A percentile compares a stretch with the other conserved stretches of the same genome.
Conservation (phyloP, 2,888 invertebrate species). For the Chirona hameri region DNA sequence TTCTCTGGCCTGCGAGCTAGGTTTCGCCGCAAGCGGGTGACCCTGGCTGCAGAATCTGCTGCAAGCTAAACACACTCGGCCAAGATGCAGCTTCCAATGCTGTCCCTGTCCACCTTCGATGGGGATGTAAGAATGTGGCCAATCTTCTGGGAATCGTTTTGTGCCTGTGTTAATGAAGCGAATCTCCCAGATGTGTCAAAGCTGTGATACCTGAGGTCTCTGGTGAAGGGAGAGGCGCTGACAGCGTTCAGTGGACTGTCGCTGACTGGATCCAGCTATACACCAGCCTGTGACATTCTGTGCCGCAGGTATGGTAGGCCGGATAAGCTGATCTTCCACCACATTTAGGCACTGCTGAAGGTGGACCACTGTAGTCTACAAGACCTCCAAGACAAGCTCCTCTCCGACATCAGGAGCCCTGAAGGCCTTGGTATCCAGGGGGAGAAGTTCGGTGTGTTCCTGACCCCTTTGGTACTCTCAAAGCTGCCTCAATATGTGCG, state of each 20-base stretch:
- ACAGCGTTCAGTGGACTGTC: neutral
- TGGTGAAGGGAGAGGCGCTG: neutral
- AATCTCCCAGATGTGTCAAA: neutral
- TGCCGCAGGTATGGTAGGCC: too few species aligned
- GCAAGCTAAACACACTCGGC: too few species aligned
- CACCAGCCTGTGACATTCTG: too few species aligned
- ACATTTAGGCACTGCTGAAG: neutral
- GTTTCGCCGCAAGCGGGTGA: too few species aligned
- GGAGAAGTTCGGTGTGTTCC: neutral
- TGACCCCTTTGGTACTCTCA: neutral
- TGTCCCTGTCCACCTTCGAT: neutral
- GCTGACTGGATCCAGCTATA: neutral
- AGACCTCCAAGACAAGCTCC: neutral
- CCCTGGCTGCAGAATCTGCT: too few species aligned
- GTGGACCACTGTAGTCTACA: neutral
- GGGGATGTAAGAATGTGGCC: neutral
- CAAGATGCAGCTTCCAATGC: too few species aligned
- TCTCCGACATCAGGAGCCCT: neutral
- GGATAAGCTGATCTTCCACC: too few species aligned
- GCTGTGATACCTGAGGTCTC: neutral
- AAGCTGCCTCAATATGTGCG: neutral
- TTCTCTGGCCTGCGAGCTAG: too few species aligned
- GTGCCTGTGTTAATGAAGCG: neutral
- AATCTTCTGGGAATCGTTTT: neutral
- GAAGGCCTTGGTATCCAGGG: neutral